Evolutionary conservation across 1,140 invertebrate genomes (phyloP), one percentile per base, ranked within the genome.

Genomic region (Eubasilissa regina): DNA sequence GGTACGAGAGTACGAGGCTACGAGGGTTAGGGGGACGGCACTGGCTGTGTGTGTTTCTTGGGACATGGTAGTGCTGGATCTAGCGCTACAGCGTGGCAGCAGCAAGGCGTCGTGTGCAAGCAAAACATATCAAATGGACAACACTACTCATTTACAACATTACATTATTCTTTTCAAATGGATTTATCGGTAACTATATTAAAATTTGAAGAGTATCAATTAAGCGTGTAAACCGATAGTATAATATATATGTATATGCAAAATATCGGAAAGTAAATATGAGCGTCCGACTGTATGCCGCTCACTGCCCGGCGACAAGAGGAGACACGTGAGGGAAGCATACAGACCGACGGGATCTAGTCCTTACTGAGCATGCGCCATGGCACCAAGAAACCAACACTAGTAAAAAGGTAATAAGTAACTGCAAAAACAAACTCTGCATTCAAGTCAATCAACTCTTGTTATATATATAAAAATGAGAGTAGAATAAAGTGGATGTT

Each of bases 341-440:
- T n/a, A n/a, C 64, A 48, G 62, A 68, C 43, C n/a, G 87, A 86
- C 86, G 87, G 86, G 86, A 87, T 86, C 89, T 88, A 88, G 81
- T 83, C 87, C 89, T 89, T 87, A 86, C 87, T 88, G 87, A 89
- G 88, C 89, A 89, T 89, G 89, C 89, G 89, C 89, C 88, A 89
- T 88, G 89, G 89, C 89, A 89, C 89, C 88, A 88, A 89, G 89
- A 89, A 88, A 89, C 89, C 89, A 88, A 89, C 88, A 89, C 88
- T 89, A 89, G 88, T 89, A 87, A 89, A 89, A 88, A 88, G 77
- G 82, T 83, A 89, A n/a, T n/a, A n/a, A n/a, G n/a, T n/a, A n/a
- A n/a, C n/a, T n/a, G n/a, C n/a, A n/a, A n/a, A 89, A 89, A 88
- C 89, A 89, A 89, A 89, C 89, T 89, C 89, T 87, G 89, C 89